These are phyloP conservation scores for Cosmorhoe ocellata DNA, from an alignment of 2,888 invertebrate species.

Conservation along the genomic window DNA sequence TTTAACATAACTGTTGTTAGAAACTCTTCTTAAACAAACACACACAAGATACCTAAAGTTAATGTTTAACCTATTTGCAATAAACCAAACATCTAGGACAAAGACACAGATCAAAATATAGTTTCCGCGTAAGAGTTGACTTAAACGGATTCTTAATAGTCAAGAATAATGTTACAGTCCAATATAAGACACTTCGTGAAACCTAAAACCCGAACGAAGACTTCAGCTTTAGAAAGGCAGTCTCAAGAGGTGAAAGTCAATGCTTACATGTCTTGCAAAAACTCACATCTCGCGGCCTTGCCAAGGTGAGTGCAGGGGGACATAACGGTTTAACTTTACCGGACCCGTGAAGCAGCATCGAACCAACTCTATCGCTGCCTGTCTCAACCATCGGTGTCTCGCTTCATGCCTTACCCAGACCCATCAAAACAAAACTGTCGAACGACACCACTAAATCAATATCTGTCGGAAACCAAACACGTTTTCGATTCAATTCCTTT, in stretches of 20 bases:
- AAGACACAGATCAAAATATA: conserved; percentile 1
- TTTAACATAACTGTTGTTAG: conserved; percentile 7
- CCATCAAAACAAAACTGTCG: conserved; percentile 41
- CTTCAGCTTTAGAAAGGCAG: conserved; percentile 77
- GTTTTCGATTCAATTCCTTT: conserved; percentile 71
- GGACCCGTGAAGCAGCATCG: conserved; percentile 44
- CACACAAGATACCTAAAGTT: too few species aligned
- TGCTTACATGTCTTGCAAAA: conserved; percentile 77
- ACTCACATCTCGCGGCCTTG: conserved; percentile 80
- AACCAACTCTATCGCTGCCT: conserved; percentile 41
- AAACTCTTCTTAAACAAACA: background rate
- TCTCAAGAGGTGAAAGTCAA: conserved; percentile 79
- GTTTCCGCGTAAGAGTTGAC: background rate
- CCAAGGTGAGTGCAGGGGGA: conserved; percentile 80
- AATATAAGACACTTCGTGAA: conserved; percentile 25
- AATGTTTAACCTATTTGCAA: too few species aligned
- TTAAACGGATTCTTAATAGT: conserved; percentile 18
- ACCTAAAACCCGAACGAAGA: conserved; percentile 40
- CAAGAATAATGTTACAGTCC: conserved; percentile 25
- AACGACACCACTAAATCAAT: conserved; percentile 39
- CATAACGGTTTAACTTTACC: conserved; percentile 68
- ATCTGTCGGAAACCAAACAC: conserved; percentile 54
- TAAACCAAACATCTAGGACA: conserved; percentile 1
- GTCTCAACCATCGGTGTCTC: conserved; percentile 46
- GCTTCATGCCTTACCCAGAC: conserved; percentile 17